Base-by-base conservation (phyloP, 2,888 invertebrate species). In the Diarsia mendica region DNA sequence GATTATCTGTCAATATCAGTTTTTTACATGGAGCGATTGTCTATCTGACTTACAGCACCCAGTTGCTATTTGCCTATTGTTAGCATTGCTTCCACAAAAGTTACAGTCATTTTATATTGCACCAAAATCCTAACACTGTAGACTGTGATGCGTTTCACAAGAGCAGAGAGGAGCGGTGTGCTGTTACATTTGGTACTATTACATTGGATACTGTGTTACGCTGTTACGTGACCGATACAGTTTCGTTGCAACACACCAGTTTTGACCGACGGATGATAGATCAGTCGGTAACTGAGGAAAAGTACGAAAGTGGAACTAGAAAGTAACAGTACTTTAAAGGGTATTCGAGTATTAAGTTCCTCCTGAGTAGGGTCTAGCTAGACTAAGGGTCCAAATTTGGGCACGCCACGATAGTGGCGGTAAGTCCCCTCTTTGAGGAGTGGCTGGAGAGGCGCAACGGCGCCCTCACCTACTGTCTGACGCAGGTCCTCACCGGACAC, bases 141-240 rank as follows among this genome's bases (percentile, higher is more conserved):
- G 64, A 51, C 44, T 39, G 61, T 61, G n/a, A 64, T 55, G 0
- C 33, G 65, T 86, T 85, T 82, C 85, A 77, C 77, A 85, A 85
- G 69, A 61, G 13, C 39, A 46, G 67, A 71, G 82, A 84, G 72
- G 79, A 79, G 75, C 60, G 23, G 3, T 64, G 55, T 71, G 20
- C 49, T 61, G 63, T 80, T 85, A 77, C 75, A 83, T 78, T 75
- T 71, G 60, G 73, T 78, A 72, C 67, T 70, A 55, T 66, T 66
- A 71, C 76, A 85, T 67, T 74, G 72, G 82, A 65, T 79, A 76
- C 69, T 61, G 33, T 20, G 60, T 70, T 84, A 81, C 67, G 63
- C n/a, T 79, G 67, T 82, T 84, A 85, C 85, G 79, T 82, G 69
- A 72, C 63, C 55, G 74, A 71, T 65, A 81, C 65, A 64, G 65